Conservation (phyloP, 2,888 invertebrate species). For the Pterobdella sp. region DNA sequence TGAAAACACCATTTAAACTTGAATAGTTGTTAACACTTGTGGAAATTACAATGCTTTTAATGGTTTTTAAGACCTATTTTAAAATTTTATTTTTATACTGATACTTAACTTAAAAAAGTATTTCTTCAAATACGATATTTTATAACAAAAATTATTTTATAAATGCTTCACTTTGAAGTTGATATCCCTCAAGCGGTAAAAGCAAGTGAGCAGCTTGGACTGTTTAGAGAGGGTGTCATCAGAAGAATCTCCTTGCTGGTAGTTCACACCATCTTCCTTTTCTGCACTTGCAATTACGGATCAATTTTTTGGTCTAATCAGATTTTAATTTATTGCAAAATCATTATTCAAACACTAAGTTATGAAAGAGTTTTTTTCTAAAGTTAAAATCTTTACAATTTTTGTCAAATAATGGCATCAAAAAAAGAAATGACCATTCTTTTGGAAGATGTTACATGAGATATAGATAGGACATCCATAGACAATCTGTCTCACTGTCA, state of each 20-base stretch:
- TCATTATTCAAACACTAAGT: too few species aligned
- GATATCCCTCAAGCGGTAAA: constrained; percentile 22
- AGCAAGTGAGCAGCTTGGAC: constrained; percentile 17
- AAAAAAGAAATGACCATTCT: background rate
- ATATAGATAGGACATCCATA: constrained; percentile 48
- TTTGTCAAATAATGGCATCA: too few species aligned
- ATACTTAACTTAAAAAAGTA: too few species aligned
- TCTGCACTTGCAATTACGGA: background rate
- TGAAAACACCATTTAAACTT: too few species aligned
- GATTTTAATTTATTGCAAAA: too few species aligned
- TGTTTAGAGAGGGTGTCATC: constrained; percentile 9
- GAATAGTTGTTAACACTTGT: too few species aligned
- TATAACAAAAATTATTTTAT: background rate
- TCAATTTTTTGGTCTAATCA: too few species aligned
- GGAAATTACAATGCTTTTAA: too few species aligned
- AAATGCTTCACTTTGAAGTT: constrained; percentile 19
- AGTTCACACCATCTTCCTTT: background rate
- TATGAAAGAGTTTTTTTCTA: too few species aligned
- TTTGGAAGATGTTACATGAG: constrained; percentile 40
- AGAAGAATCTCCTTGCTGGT: background rate
- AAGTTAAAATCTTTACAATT: too few species aligned
- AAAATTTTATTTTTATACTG: too few species aligned
- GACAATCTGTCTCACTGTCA: constrained; percentile 44
- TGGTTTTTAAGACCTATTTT: too few species aligned
- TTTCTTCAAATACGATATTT: background rate